A percentile compares a stretch with the other conserved stretches of the same genome.
Evolutionary conservation across 1,140 invertebrate species (phyloP).

Genomic region (Pentalonia nigronervosa): DNA sequence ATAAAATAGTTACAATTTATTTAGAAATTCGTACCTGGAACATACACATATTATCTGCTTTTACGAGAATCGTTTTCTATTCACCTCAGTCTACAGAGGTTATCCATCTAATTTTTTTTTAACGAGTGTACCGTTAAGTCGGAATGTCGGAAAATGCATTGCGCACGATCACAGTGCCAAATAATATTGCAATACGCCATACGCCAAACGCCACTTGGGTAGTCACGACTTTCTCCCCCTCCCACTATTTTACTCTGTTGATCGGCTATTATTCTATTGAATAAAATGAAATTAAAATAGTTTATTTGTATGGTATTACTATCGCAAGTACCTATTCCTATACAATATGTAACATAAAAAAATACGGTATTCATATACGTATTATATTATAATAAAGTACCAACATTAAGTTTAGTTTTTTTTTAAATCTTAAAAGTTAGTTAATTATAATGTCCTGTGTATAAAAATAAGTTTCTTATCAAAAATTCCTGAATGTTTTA

Average conservation of each 20-base stretch:
- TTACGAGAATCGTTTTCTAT: neutral
- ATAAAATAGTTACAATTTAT: neutral
- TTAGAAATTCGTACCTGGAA: neutral
- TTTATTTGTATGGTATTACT: neutral
- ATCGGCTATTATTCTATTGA: neutral
- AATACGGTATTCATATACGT: neutral
- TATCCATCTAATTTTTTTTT: slow-evolving; percentile 22
- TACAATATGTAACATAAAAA: neutral
- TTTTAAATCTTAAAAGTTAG: too few species aligned
- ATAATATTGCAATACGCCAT: slow-evolving; percentile 29
- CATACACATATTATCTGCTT: neutral
- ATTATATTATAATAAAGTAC: neutral
- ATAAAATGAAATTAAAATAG: neutral
- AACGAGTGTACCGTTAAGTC: slow-evolving; percentile 34
- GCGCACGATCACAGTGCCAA: slow-evolving; percentile 39
- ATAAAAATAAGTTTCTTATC: too few species aligned
- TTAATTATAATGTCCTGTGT: too few species aligned
- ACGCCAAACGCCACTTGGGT: neutral
- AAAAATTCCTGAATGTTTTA: too few species aligned
- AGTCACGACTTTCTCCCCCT: slow-evolving; percentile 39
- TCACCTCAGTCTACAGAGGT: neutral
- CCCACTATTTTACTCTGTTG: neutral
- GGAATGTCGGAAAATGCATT: neutral
- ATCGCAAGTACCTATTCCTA: neutral
- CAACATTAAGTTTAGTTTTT: too few species aligned